Base-by-base conservation (phyloP, 2,888 invertebrate species). In the Allophyes oxyacanthae region DNA sequence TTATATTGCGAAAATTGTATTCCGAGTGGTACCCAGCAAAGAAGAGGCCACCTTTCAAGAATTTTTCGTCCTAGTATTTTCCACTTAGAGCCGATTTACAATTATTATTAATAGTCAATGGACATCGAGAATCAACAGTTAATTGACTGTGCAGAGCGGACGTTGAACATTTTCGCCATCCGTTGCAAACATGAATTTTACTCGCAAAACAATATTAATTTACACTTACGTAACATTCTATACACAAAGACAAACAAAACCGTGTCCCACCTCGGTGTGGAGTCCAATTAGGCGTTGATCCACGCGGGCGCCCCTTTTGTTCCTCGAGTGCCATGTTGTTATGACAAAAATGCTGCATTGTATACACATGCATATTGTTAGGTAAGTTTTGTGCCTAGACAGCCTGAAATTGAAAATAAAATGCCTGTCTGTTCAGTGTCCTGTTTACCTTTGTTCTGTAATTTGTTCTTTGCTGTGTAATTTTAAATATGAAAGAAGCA, bases 231-330 rank as follows among this genome's bases (percentile, higher is more conserved):
- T 57, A 61, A 67, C 70, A 54, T 9, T 10, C 6, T 37, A 37
- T 46, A 42, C 38, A 61, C 52, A 64, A 59, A 60, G 55, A 65
- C 52, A 65, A 60, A 57, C 51, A 51, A 11, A 48, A 48, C 57
- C 48, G 48, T 57, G 52, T 45, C 50, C 45, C 65, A 38, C 53
- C 44, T 63, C 54, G 45, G 25, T 61, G 64, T 61, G 64, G 56
- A 64, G 69, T 79, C 79, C 79, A 79, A 78, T 78, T 78, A 75
- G 71, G 51, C 67, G 38, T 34, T 46, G 56, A 72, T 62, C 52
- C 75, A 72, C 65, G 59, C 63, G 75, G 66, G 56, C 59, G 56
- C 44, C 63, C 52, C 77, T 62, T 74, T 78, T 78, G 77, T 77
- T 46, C 50, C 40, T 8, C 30, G 52, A 64, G 64, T 72, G 63